Percentiles rank a stretch among this genome's conserved stretches.
Conservation (phyloP, 2,113 vertebrate genomes). For the Hippolais icterina region DNA sequence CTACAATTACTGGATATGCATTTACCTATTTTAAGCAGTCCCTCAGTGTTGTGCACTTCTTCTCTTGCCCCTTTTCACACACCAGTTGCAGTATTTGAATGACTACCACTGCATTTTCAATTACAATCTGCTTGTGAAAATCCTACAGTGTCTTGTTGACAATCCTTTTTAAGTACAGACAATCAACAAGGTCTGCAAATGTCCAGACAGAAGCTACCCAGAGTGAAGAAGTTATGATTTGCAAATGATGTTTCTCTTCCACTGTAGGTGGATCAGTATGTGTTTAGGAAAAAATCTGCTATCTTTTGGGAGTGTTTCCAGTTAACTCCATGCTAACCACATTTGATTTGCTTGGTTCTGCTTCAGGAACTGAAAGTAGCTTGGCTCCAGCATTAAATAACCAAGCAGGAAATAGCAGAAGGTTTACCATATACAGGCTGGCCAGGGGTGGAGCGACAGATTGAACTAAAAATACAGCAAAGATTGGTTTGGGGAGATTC, state of each 20-base stretch:
- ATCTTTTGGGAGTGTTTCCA: constrained; percentile 63
- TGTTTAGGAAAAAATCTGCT: neutral
- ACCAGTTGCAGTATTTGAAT: neutral
- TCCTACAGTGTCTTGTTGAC: neutral
- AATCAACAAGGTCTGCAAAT: neutral
- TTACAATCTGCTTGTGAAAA: neutral
- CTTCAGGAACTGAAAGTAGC: constrained; percentile 63
- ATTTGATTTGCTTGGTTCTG: constrained; percentile 47
- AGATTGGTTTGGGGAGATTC: neutral
- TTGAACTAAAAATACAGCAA: constrained; percentile 57
- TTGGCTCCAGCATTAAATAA: constrained; percentile 44
- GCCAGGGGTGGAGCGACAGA: constrained; percentile 23
- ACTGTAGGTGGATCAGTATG: neutral
- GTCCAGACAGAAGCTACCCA: neutral
- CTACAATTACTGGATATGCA: neutral
- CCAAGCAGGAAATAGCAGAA: constrained; percentile 44
- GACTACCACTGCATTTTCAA: neutral
- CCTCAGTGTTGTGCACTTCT: neutral
- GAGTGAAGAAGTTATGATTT: neutral
- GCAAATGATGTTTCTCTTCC: neutral
- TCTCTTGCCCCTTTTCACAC: neutral
- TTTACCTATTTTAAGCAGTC: neutral
- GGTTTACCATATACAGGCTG: constrained; percentile 49
- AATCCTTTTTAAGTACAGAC: neutral
- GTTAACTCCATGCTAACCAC: constrained; percentile 39